Percentiles rank a stretch among this genome's conserved stretches.
Conservation (phyloP, 2,797 vertebrate genomes). For the Pelochelys cantorii region DNA sequence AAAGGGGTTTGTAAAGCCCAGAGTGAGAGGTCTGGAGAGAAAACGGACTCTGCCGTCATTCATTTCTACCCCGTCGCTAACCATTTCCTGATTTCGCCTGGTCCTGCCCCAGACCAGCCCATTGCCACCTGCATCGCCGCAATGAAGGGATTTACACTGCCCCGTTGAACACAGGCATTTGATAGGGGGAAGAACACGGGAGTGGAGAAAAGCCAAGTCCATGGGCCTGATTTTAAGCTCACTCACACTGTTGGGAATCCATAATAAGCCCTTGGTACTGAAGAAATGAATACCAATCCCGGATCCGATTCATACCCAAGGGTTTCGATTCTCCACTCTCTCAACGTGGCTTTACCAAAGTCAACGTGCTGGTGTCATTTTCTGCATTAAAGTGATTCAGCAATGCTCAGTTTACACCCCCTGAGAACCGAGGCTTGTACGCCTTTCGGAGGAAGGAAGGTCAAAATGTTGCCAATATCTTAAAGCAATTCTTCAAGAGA, state of each 20-base stretch:
- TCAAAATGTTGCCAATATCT: neutral
- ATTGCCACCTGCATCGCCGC: neutral
- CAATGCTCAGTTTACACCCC: conserved; percentile 58
- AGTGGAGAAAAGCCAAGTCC: neutral
- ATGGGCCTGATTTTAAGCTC: neutral
- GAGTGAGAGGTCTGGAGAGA: neutral
- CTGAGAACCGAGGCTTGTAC: conserved; percentile 62
- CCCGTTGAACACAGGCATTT: neutral
- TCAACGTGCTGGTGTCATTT: neutral
- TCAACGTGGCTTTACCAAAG: neutral
- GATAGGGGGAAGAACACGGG: neutral
- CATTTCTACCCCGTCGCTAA: neutral
- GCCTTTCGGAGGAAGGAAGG: conserved; percentile 50
- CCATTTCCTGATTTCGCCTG: neutral
- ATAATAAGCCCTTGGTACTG: neutral
- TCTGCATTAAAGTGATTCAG: conserved; percentile 37
- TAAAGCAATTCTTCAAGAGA: conserved; percentile 50
- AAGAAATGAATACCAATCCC: neutral
- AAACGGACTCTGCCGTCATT: neutral
- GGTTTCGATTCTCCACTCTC: neutral
- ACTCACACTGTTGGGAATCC: neutral
- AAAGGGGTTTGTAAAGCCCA: neutral
- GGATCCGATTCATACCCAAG: neutral
- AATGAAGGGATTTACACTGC: neutral
- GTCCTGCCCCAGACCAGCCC: neutral